Evolutionary conservation across 2,797 vertebrate genomes (phyloP).

Genomic region (Botia kubotai): DNA sequence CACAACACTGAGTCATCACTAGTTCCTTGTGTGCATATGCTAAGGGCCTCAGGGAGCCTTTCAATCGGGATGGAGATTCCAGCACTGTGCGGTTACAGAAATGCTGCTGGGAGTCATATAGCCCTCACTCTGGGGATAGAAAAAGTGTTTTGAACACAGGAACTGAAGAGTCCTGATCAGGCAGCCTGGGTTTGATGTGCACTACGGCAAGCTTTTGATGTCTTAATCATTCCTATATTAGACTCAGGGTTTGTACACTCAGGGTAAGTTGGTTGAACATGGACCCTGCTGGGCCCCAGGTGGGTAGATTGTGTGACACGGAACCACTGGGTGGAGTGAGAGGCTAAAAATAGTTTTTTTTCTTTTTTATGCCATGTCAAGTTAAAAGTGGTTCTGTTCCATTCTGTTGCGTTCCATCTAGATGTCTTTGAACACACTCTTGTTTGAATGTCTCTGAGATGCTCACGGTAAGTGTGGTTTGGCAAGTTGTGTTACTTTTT

Average conservation of each 20-base stretch:
- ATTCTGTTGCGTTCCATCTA: too few relatives aligned
- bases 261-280: conserved; percentile 39
- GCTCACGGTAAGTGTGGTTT: too few relatives aligned
- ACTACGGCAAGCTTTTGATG: conserved; percentile 76
- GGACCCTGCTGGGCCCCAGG: neutral
- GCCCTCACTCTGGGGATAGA: conserved; percentile 77
- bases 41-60: conserved; percentile 74
- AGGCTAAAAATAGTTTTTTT: neutral
- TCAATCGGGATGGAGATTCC: conserved; percentile 77
- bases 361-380: too few relatives aligned
- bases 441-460: too few relatives aligned
- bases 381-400: too few relatives aligned
- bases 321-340: conserved; percentile 10
- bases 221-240: conserved; percentile 79
- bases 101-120: conserved; percentile 80
- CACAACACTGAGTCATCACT: conserved; percentile 81
- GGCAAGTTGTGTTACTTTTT: too few relatives aligned
- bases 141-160: conserved; percentile 75
- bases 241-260: conserved; percentile 69
- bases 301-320: neutral
- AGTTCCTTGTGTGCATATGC: conserved; percentile 71
- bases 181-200: conserved; percentile 76
- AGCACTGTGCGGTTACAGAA: conserved; percentile 74
- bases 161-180: conserved; percentile 73
- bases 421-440: too few relatives aligned